Evolutionary conservation across 2,888 invertebrate genomes (phyloP).

Genomic region (Torymus texanus): DNA sequence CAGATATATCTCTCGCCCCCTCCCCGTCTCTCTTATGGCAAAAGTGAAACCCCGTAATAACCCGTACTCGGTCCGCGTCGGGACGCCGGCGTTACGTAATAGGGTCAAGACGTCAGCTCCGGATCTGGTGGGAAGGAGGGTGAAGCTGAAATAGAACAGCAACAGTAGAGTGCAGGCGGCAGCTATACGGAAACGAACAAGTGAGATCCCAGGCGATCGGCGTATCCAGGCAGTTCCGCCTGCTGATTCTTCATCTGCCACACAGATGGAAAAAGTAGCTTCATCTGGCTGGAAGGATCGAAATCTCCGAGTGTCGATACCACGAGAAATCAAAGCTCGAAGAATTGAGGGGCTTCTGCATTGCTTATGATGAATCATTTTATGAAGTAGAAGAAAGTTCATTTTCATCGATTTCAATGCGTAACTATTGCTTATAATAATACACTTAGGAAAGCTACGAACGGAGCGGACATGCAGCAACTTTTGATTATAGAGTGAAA

Average conservation of each 20-base stretch:
- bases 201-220: constrained; percentile 5
- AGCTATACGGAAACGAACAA: constrained; percentile 2
- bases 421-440: no score
- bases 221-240: not conserved
- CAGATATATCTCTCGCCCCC: no score
- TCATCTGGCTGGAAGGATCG: not conserved
- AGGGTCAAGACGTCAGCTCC: not conserved
- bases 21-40: no score
- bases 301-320: not conserved
- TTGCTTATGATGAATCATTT: no score
- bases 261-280: not conserved
- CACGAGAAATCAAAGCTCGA: not conserved
- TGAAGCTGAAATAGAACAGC: not conserved
- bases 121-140: not conserved
- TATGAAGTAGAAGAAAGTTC: no score
- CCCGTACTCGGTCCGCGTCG: no score
- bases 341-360: no score
- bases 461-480: no score
- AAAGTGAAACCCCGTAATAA: no score
- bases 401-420: no score
- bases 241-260: not conserved
- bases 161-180: not conserved
- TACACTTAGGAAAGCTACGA: no score
- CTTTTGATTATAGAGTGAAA: no score
- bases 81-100: not conserved